Conservation (phyloP, 2,113 vertebrate genomes). For the Dromiciops gliroides region DNA sequence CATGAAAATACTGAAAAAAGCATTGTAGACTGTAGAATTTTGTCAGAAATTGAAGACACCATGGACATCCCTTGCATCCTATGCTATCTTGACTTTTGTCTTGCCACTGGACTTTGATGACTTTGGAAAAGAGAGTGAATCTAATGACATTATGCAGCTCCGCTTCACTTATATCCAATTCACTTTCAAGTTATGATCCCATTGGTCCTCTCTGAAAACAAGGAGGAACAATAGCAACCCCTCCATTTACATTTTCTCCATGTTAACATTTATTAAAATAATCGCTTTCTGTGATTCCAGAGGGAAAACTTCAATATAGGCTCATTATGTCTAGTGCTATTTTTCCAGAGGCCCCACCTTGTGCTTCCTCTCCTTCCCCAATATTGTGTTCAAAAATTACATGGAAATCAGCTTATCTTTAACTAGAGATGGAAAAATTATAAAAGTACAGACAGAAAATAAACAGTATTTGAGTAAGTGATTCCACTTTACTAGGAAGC, state of each 20-base stretch:
- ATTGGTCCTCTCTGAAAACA: no score
- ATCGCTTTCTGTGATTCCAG: not conserved
- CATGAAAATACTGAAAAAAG: not conserved
- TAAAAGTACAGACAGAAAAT: not conserved
- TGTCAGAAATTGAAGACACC: not conserved
- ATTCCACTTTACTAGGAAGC: not conserved
- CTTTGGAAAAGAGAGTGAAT: not conserved
- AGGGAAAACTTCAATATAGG: not conserved
- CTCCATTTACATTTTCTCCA: not conserved
- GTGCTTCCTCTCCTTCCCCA: not conserved
- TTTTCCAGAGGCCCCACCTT: not conserved
- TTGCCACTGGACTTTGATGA: not conserved
- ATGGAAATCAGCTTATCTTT: not conserved
- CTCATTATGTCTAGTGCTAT: not conserved
- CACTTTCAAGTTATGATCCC: not conserved
- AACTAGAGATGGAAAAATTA: not conserved
- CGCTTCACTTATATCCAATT: not conserved
- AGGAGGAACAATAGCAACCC: no score
- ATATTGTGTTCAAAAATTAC: not conserved
- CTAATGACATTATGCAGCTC: not conserved
- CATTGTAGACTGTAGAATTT: not conserved
- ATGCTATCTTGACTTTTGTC: not conserved
- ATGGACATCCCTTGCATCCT: not conserved
- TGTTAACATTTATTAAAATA: not conserved
- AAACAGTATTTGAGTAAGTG: not conserved